Conservation (phyloP, 64 coral and sea anemone genomes). For the Pachyseris speciosa region DNA sequence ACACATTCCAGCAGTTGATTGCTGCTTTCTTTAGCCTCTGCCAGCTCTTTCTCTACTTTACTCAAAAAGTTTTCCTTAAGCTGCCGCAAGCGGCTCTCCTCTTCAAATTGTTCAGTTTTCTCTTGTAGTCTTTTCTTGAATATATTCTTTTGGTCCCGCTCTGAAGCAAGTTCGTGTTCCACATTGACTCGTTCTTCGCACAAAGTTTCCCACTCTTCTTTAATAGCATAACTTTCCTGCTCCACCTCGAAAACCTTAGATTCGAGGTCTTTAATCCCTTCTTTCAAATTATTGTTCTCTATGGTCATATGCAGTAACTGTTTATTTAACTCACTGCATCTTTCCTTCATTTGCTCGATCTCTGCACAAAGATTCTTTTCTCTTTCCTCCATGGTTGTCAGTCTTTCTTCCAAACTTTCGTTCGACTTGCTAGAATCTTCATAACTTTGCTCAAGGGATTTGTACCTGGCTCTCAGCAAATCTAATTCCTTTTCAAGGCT, state of each 20-base stretch:
- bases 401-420: neutral
- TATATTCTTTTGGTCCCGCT: neutral
- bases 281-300: slow-evolving; percentile 13
- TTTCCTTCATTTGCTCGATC: neutral
- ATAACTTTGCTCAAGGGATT: neutral
- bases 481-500: neutral
- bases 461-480: neutral
- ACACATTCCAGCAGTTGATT: neutral
- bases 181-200: neutral
- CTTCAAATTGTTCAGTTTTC: neutral
- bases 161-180: neutral
- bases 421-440: neutral
- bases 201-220: neutral
- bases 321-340: neutral
- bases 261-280: neutral
- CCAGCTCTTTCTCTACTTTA: slow-evolving; percentile 20
- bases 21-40: neutral
- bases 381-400: neutral
- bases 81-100: neutral
- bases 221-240: neutral
- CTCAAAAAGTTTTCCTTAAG: slow-evolving; percentile 18
- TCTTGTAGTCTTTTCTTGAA: neutral
- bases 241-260: neutral
- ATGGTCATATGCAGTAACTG: neutral
- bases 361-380: neutral